phyloP scores from a whole-genome alignment of 2,797 vertebrate species.

The Sparus aurata region DNA sequence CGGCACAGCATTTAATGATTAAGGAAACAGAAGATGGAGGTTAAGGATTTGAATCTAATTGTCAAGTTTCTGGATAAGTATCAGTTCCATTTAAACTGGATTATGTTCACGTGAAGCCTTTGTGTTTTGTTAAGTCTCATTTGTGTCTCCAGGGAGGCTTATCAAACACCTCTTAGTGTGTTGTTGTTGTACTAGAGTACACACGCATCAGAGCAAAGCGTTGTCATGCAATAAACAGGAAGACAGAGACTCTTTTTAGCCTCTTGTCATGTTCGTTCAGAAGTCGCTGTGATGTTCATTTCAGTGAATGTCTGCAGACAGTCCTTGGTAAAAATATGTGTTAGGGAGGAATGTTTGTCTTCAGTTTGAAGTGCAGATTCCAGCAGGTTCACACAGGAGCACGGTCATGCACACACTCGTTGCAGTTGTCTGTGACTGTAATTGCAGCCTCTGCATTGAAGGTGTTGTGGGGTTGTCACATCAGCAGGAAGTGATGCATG shows the following conservation, averaged over 20 bases:
- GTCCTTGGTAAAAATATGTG: no score
- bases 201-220: background rate
- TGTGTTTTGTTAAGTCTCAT: background rate
- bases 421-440: constrained; percentile 22
- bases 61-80: background rate
- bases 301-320: background rate
- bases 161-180: background rate
- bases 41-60: background rate
- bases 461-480: background rate
- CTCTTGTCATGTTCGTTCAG: background rate
- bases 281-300: background rate
- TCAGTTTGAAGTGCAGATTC: background rate
- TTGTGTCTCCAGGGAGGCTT: background rate
- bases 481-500: constrained; percentile 48
- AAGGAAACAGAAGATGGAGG: background rate
- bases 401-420: constrained; percentile 9
- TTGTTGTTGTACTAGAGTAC: background rate
- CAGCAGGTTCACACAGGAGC: background rate
- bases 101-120: background rate
- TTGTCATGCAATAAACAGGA: constrained; percentile 3
- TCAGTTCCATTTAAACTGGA: background rate
- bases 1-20: background rate
- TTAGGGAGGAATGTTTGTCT: background rate
- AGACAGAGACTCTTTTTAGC: background rate
- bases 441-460: constrained; percentile 24